Evolutionary conservation across 2,113 vertebrate genomes (phyloP), one percentile per base, ranked within the genome.

Genomic region (Dendropsophus ebraccatus): DNA sequence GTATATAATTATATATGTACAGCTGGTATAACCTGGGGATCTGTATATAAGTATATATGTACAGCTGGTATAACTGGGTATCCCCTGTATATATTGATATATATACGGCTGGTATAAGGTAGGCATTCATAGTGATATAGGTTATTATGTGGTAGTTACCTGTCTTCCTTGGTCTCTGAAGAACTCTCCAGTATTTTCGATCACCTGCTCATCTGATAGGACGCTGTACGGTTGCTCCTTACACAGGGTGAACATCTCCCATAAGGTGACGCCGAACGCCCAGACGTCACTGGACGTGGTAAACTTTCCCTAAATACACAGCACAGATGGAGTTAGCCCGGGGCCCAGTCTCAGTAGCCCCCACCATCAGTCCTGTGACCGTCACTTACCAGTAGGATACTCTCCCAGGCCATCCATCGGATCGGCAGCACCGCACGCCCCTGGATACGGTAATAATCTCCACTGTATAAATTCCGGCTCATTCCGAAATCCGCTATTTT

Each of bases 341-440:
- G 9, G 21, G 30, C n/a, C 37, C 35, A 25, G 30, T 47, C 4
- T 47, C 1, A 19, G 21, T 25, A 25, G n/a, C 45, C 45, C 45
- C 45, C 4, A 12, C 7, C 12, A 50, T 28, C 14, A 16, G 30
- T 28, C 25, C 6, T 21, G 12, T 25, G 14, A n/a, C 54, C 7
- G 28, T 50, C 17, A 79, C 92, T 90, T 89, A 96, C 96, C 94
- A 96, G 90, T 58, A 96, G 91, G 87, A 96, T 96, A 89, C 96
- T 96, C 90, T 96, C 96, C 96, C 96, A 96, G 87, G 96, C 95
- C 95, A 96, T 96, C 96, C 96, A 96, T 2, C 96, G 94, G 25
- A 96, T 96, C 0, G 96, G 96, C 89, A 96, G 91, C 88, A 96
- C 96, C 0, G 96, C 96, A 0, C 96, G 91, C 69, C 96, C 96